These are phyloP conservation scores for Eumacrocentrus americanus DNA, from an alignment of 2,888 invertebrate genomes.

Conservation along the genomic window DNA sequence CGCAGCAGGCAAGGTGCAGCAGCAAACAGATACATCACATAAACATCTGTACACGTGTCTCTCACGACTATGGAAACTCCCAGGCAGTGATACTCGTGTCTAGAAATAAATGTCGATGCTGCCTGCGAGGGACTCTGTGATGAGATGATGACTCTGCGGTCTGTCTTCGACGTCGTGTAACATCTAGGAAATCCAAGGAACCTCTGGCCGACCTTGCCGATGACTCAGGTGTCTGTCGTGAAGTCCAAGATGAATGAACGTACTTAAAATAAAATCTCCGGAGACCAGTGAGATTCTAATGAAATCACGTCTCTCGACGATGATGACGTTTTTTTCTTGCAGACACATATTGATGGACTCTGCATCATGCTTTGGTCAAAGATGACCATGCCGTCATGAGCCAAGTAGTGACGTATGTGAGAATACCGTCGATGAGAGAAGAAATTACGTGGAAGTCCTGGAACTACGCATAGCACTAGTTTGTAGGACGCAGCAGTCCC, in stretches of 20 bases:
- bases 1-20: neutral
- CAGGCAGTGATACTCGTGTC: neutral
- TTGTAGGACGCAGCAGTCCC: neutral
- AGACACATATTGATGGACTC: no score
- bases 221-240: conserved; percentile 44
- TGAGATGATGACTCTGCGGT: conserved; percentile 2
- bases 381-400: neutral
- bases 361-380: no score
- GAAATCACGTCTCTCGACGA: no score
- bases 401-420: neutral
- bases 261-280: no score
- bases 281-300: no score
- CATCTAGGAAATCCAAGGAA: conserved; percentile 10
- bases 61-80: conserved; percentile 5
- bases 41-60: neutral
- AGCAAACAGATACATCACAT: neutral
- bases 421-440: no score
- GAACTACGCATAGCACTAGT: neutral
- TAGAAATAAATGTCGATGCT: neutral
- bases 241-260: conserved; percentile 46
- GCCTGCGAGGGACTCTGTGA: neutral
- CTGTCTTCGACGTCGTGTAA: neutral
- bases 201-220: conserved; percentile 36
- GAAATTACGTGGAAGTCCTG: neutral
- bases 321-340: no score